Conservation (phyloP, 2,797 vertebrate species). For the Pseudomugil tenellus region DNA sequence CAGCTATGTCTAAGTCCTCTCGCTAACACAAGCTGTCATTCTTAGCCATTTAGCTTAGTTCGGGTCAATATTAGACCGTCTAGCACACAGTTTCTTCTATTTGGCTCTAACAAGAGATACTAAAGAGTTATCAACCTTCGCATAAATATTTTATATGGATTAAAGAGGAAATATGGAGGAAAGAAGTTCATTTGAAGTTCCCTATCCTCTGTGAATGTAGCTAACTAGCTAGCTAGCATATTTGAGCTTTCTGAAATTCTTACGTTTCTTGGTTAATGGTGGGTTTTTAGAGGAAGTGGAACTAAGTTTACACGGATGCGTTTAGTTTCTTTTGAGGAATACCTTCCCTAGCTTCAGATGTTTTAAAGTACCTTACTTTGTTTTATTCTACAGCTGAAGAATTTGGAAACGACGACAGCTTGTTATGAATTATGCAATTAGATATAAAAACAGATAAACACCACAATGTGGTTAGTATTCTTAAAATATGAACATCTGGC, state of each 20-base stretch:
- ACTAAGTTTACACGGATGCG: neutral
- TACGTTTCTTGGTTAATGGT: slow-evolving; percentile 6
- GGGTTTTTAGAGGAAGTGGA: slow-evolving; percentile 29
- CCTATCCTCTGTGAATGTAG: neutral
- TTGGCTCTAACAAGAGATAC: no score
- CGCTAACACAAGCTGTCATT: slow-evolving; percentile 33
- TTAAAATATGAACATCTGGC: no score
- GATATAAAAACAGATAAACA: neutral
- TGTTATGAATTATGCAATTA: neutral
- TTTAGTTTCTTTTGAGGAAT: neutral
- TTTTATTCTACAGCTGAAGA: no score
- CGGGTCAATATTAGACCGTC: no score
- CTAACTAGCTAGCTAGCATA: slow-evolving; percentile 9
- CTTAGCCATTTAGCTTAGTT: slow-evolving; percentile 13
- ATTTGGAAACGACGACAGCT: no score
- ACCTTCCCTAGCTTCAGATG: neutral
- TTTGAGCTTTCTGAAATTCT: neutral
- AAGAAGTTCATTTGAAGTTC: accelerated
- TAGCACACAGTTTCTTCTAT: accelerated
- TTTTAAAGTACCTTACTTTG: no score
- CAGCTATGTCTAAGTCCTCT: slow-evolving; percentile 11
- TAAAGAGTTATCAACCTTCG: neutral
- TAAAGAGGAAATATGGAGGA: accelerated
- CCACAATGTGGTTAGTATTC: no score
- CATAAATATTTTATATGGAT: accelerated